A percentile compares a stretch with the other conserved stretches of the same genome.
phyloP scores from a whole-genome alignment of 1,140 invertebrate genomes.

The Lasioglossum albipes region DNA sequence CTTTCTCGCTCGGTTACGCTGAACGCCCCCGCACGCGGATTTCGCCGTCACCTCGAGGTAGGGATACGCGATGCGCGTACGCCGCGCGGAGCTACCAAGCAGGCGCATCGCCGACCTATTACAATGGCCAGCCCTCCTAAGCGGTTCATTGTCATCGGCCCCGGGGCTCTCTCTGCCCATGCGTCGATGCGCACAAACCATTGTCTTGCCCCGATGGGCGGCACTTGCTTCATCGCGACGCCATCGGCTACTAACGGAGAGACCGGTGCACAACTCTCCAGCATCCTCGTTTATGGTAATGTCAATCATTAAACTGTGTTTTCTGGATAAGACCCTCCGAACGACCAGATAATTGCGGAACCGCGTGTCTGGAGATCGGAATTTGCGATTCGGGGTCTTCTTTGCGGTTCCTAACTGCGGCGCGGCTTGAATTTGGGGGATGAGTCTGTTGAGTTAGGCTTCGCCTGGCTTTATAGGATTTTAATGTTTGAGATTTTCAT shows the following conservation, averaged over 20 bases:
- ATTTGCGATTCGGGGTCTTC: no score
- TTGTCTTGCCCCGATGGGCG: constrained; percentile 75
- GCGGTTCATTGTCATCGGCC: constrained; percentile 77
- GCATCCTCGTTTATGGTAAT: no score
- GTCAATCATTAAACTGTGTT: no score
- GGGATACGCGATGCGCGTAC: constrained; percentile 53
- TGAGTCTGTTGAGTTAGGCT: no score
- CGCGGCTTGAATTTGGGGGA: no score
- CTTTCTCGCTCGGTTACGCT: not conserved
- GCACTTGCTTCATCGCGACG: constrained; percentile 34
- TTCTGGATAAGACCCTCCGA: no score
- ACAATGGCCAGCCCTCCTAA: constrained; percentile 77
- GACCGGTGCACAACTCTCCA: not conserved
- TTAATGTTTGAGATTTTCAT: no score
- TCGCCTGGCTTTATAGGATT: no score
- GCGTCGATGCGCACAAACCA: constrained; percentile 78
- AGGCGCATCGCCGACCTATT: constrained; percentile 78
- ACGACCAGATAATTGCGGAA: no score
- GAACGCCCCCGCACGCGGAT: constrained; percentile 35
- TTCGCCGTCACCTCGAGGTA: constrained; percentile 45
- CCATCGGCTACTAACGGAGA: constrained; percentile 30
- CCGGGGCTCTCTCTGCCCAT: constrained; percentile 72
- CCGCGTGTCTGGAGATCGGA: no score
- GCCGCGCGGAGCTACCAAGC: constrained; percentile 70
- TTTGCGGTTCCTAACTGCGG: no score